Evolutionary conservation across 2,888 invertebrate species (phyloP).

Genomic region (Eulithis testata): DNA sequence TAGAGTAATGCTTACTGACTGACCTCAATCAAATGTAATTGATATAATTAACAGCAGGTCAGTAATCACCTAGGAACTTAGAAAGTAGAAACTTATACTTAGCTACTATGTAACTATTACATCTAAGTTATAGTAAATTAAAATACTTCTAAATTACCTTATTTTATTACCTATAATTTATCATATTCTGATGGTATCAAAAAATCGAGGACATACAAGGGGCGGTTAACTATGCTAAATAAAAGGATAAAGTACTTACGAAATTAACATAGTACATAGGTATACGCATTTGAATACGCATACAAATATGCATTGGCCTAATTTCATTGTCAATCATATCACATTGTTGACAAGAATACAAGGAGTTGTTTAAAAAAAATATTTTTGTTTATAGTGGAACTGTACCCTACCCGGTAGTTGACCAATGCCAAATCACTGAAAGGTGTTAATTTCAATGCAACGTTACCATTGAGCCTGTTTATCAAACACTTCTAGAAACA

Average conservation of each 20-base stretch:
- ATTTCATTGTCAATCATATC: too few relatives aligned
- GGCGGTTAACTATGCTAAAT: too few relatives aligned
- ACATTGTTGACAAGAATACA: too few relatives aligned
- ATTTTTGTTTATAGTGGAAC: background rate
- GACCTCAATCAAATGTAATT: slow-evolving; percentile 18
- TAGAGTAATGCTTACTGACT: slow-evolving; percentile 4
- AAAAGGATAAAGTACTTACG: too few relatives aligned
- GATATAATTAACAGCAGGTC: slow-evolving; percentile 7
- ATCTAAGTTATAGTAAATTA: background rate
- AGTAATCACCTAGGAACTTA: slow-evolving; percentile 9
- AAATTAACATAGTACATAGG: too few relatives aligned
- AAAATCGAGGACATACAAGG: too few relatives aligned
- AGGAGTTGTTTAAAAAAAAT: background rate
- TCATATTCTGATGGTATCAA: too few relatives aligned
- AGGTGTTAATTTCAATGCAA: background rate
- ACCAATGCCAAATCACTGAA: background rate
- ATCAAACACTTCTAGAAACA: slow-evolving; percentile 2
- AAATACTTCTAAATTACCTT: background rate
- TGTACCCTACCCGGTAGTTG: background rate
- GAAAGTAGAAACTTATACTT: background rate
- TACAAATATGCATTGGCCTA: too few relatives aligned
- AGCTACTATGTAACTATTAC: background rate
- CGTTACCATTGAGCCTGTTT: slow-evolving; percentile 2
- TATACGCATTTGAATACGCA: too few relatives aligned
- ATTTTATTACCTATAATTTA: too few relatives aligned